These are phyloP conservation scores for Microcebus ravelobensis DNA, from an alignment of 2,113 vertebrate species.

Conservation along the genomic window DNA sequence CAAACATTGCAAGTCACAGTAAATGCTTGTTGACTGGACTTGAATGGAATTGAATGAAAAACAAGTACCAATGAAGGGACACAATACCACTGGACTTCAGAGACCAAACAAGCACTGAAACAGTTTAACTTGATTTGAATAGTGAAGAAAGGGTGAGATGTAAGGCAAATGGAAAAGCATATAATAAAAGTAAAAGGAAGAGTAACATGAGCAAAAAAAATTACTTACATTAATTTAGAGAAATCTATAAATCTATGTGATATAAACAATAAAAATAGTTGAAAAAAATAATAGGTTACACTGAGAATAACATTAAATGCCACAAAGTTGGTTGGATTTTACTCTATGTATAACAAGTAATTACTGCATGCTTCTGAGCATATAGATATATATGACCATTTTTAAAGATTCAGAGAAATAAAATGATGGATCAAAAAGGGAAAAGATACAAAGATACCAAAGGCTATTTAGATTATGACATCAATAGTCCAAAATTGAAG, in stretches of 20 bases:
- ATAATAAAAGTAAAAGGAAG: neutral
- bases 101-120: neutral
- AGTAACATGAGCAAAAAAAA: neutral
- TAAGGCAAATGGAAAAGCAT: neutral
- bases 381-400: neutral
- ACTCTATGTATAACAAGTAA: neutral
- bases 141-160: neutral
- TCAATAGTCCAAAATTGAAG: neutral
- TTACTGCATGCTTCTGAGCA: neutral
- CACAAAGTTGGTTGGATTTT: neutral
- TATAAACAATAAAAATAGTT: neutral
- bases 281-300: neutral
- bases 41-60: neutral
- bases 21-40: neutral
- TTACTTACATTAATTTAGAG: neutral
- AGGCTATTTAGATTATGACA: neutral
- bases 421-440: neutral
- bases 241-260: neutral
- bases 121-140: neutral
- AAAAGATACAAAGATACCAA: neutral
- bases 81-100: neutral
- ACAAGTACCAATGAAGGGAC: neutral
- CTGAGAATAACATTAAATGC: neutral
- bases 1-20: neutral
- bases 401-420: neutral